Evolutionary conservation across 2,113 vertebrate genomes (phyloP).

Genomic region (Maccullochella peelii): DNA sequence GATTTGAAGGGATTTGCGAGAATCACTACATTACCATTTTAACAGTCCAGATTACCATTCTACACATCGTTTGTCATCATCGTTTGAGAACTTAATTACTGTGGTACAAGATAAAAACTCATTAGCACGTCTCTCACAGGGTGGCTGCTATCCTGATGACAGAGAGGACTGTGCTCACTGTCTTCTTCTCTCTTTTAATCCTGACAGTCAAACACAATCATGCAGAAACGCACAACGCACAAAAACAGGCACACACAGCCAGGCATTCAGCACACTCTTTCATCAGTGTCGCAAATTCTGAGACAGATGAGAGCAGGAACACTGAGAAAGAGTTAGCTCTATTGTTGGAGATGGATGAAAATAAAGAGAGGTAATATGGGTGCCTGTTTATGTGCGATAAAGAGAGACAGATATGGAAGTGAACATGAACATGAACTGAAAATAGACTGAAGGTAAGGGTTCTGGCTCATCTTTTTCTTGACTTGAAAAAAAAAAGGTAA

Average conservation of each 20-base stretch:
- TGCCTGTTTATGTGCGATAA: background rate
- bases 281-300: constrained; percentile 26
- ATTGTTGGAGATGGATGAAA: background rate
- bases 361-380: background rate
- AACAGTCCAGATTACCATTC: constrained; percentile 36
- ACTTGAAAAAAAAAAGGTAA: background rate
- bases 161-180: constrained; percentile 9
- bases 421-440: background rate
- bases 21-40: constrained; percentile 22
- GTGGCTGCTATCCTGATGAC: constrained; percentile 41
- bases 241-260: background rate
- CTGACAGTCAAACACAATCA: constrained; percentile 48
- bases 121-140: constrained; percentile 59
- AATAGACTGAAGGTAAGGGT: background rate
- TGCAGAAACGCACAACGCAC: background rate
- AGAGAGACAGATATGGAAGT: background rate
- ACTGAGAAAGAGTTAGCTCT: background rate
- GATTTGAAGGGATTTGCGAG: constrained; percentile 18
- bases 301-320: constrained; percentile 28
- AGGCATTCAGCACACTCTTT: constrained; percentile 7
- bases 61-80: constrained; percentile 40
- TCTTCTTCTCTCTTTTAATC: constrained; percentile 47
- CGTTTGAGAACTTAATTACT: constrained; percentile 59
- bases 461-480: background rate
- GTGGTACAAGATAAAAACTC: constrained; percentile 60